Percentiles rank a stretch among this genome's conserved stretches.
These are phyloP conservation scores for Idaea biselata DNA, from an alignment of 2,888 invertebrate genomes.

Conservation along the genomic window DNA sequence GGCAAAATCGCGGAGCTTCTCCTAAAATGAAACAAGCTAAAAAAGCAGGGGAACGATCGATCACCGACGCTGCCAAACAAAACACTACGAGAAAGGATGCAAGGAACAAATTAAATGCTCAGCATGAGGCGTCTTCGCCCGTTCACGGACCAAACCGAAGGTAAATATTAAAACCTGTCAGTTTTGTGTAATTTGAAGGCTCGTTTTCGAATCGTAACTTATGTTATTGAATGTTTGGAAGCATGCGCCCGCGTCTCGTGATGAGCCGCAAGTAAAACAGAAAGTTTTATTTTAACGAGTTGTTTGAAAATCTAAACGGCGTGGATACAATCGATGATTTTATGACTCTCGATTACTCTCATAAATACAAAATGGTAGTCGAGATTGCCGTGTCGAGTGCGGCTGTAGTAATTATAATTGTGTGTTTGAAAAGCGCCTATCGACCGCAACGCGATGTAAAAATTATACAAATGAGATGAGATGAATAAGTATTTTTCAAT, in stretches of 20 bases:
- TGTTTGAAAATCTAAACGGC: slow-evolving; percentile 55
- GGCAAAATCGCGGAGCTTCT: slow-evolving; percentile 70
- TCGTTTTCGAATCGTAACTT: slow-evolving; percentile 72
- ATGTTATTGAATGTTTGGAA: slow-evolving; percentile 74
- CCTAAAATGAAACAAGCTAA: slow-evolving; percentile 76
- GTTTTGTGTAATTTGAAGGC: slow-evolving; percentile 75
- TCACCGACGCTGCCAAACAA: slow-evolving; percentile 73
- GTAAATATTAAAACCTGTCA: slow-evolving; percentile 78
- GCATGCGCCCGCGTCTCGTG: slow-evolving; percentile 51
- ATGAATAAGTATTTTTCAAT: slow-evolving; percentile 47
- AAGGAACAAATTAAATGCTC: slow-evolving; percentile 79
- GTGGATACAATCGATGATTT: slow-evolving; percentile 54
- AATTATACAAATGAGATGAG: slow-evolving; percentile 45
- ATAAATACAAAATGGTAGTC: slow-evolving; percentile 46
- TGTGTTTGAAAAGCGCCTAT: slow-evolving; percentile 43
- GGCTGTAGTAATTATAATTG: neutral
- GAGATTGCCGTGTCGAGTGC: slow-evolving; percentile 38
- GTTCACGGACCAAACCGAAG: slow-evolving; percentile 53
- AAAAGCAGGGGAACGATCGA: slow-evolving; percentile 76
- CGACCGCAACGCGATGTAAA: slow-evolving; percentile 45
- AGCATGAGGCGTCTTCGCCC: slow-evolving; percentile 68
- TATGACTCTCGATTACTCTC: slow-evolving; percentile 43
- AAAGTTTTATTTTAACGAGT: slow-evolving; percentile 43
- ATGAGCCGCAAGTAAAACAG: slow-evolving; percentile 53
- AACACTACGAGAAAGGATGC: slow-evolving; percentile 72